Evolutionary conservation across 1,140 invertebrate species (phyloP).

Genomic region (Brachionus manjavacas): DNA sequence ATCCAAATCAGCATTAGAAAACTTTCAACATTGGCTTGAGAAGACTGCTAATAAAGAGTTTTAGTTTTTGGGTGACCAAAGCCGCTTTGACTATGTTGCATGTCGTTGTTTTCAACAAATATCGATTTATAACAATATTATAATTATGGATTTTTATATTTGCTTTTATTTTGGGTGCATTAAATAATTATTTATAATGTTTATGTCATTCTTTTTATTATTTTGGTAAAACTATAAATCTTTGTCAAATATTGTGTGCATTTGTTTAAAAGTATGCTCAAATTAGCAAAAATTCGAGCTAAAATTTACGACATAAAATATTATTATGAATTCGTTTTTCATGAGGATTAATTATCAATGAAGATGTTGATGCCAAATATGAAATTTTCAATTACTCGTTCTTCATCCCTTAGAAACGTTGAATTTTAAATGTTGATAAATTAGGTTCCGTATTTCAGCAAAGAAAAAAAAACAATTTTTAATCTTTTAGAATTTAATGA

Average conservation of each 20-base stretch:
- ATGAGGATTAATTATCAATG: not conserved
- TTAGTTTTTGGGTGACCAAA: not conserved
- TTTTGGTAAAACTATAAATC: slow-evolving; percentile 8
- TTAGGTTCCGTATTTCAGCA: not conserved
- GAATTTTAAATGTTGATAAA: not conserved
- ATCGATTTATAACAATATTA: slow-evolving; percentile 26
- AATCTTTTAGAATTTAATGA: no score
- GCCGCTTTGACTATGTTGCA: not conserved
- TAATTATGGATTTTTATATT: not conserved
- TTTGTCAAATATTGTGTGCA: slow-evolving; percentile 27
- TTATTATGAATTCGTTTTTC: not conserved
- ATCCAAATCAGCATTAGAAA: not conserved
- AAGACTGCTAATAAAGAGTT: not conserved
- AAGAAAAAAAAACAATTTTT: not conserved
- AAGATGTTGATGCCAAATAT: not conserved
- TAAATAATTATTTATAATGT: slow-evolving; percentile 28
- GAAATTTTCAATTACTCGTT: not conserved
- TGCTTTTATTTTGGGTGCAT: slow-evolving; percentile 1
- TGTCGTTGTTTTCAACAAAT: not conserved
- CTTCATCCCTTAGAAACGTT: not conserved
- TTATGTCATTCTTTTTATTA: slow-evolving; percentile 1
- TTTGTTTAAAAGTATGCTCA: not conserved
- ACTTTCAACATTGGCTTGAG: not conserved
- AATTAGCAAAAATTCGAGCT: not conserved
- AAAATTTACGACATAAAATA: slow-evolving; percentile 1